Conservation (phyloP, 2,113 vertebrate species). For the Triplophysa tibetana region DNA sequence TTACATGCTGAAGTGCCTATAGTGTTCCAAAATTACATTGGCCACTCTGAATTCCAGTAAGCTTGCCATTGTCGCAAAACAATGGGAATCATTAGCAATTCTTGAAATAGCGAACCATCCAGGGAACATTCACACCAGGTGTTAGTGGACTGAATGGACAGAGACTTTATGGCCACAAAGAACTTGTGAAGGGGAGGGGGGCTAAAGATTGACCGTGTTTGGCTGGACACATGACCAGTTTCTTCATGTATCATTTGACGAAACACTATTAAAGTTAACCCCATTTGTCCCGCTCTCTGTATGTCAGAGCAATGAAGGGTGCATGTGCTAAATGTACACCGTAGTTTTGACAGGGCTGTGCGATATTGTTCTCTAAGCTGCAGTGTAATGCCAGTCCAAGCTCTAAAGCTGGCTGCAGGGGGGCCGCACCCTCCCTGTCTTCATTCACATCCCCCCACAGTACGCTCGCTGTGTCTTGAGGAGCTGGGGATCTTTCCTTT, state of each 20-base stretch:
- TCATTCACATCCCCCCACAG: conserved; percentile 55
- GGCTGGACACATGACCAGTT: background rate
- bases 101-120: conserved; percentile 24
- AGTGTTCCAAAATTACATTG: conserved; percentile 41
- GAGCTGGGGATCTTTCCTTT: conserved; percentile 38
- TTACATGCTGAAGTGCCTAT: conserved; percentile 68
- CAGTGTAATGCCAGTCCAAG: conserved; percentile 71
- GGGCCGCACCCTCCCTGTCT: background rate
- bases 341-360: conserved; percentile 59
- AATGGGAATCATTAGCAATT: conserved; percentile 33
- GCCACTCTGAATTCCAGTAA: conserved; percentile 32
- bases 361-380: conserved; percentile 53
- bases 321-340: conserved; percentile 67
- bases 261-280: background rate
- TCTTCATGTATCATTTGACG: background rate
- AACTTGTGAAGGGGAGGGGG: conserved; percentile 23
- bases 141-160: conserved; percentile 41
- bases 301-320: conserved; percentile 75
- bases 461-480: conserved; percentile 53
- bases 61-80: conserved; percentile 16
- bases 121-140: conserved; percentile 43
- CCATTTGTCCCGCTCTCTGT: conserved; percentile 55
- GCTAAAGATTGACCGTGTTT: background rate
- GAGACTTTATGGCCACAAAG: conserved; percentile 38
- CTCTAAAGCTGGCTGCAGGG: conserved; percentile 51